A percentile compares a stretch with the other conserved stretches of the same genome.
These are phyloP conservation scores for Spilarctia lutea DNA, from an alignment of 2,888 invertebrate species.

Conservation along the genomic window DNA sequence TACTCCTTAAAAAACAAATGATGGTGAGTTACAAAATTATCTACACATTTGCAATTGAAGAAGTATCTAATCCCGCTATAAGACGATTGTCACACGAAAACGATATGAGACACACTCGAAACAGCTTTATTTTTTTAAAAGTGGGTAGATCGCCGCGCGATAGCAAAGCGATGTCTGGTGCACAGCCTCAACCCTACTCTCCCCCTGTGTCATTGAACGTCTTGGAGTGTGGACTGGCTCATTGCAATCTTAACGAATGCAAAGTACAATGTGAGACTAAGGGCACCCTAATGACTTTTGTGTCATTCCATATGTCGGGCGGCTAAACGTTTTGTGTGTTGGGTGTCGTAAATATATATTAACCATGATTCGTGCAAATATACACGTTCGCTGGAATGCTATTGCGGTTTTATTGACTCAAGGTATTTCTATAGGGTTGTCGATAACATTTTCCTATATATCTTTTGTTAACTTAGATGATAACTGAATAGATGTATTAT, in stretches of 20 bases:
- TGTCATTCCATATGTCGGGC: conserved; percentile 52
- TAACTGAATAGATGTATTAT: background rate
- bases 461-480: background rate
- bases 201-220: conserved; percentile 77
- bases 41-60: no score
- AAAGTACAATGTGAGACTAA: conserved; percentile 67
- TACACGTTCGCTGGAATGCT: background rate
- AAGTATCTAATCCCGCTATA: background rate
- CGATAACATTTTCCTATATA: background rate
- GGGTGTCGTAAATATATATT: conserved; percentile 1
- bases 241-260: conserved; percentile 68
- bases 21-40: no score
- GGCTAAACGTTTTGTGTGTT: conserved; percentile 39
- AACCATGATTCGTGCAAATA: background rate
- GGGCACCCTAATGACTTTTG: conserved; percentile 60
- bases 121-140: conserved; percentile 49
- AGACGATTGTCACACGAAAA: conserved; percentile 26
- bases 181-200: conserved; percentile 68
- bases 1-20: no score
- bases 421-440: background rate
- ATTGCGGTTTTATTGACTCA: background rate
- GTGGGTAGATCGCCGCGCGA: conserved; percentile 77
- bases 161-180: conserved; percentile 80
- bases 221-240: conserved; percentile 64
- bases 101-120: conserved; percentile 48